A percentile compares a stretch with the other conserved stretches of the same genome.
These are phyloP conservation scores for Motacilla alba DNA, from an alignment of 2,113 vertebrate genomes.

Conservation along the genomic window DNA sequence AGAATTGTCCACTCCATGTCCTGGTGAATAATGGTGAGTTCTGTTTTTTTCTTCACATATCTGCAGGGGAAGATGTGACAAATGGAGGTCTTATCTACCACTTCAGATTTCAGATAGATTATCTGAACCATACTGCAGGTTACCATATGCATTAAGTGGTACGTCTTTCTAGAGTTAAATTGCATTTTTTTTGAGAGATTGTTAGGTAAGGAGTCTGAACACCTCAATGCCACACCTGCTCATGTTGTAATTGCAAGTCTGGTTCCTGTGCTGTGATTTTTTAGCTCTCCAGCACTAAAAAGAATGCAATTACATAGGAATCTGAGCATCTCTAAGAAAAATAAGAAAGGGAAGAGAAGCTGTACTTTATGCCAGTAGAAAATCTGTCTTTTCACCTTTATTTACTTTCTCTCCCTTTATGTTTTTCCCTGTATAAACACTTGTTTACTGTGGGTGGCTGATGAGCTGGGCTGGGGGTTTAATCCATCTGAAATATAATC, in stretches of 20 bases:
- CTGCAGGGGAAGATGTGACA: not conserved
- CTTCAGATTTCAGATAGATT: not conserved
- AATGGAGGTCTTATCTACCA: not conserved
- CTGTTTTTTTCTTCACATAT: not conserved
- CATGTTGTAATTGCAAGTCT: not conserved
- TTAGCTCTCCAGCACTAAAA: not conserved
- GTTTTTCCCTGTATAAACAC: not conserved
- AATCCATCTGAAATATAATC: not conserved
- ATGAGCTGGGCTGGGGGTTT: not conserved
- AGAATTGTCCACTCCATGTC: slow-evolving; percentile 81
- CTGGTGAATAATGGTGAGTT: slow-evolving; percentile 91
- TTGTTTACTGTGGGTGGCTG: not conserved
- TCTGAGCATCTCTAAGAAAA: not conserved
- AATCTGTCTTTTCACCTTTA: not conserved
- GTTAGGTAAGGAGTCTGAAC: not conserved
- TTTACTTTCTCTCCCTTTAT: not conserved
- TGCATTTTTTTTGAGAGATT: not conserved
- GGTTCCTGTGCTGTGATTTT: not conserved
- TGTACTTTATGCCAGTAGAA: not conserved
- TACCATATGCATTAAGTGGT: not conserved
- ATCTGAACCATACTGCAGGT: not conserved
- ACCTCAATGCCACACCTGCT: not conserved
- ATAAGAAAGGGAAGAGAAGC: not conserved
- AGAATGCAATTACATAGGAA: not conserved
- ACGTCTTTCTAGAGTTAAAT: not conserved